These are phyloP conservation scores for Siderastrea radians DNA, from an alignment of 92 coral and sea anemone genomes.

Conservation along the genomic window DNA sequence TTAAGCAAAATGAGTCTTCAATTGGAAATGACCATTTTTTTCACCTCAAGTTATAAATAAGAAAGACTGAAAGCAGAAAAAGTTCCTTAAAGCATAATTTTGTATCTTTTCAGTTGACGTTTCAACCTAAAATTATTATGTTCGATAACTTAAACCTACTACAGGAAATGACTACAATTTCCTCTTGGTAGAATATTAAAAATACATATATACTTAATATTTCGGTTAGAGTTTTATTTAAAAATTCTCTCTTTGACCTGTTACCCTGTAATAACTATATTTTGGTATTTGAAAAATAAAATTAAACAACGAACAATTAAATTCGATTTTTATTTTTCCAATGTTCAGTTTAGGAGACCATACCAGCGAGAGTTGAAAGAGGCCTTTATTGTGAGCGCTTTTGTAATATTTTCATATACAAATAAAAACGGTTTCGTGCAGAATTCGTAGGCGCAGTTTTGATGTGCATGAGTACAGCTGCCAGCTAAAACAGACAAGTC, in stretches of 20 bases:
- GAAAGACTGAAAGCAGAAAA: neutral
- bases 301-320: neutral
- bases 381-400: neutral
- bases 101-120: neutral
- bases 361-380: neutral
- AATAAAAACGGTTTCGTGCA: constrained; percentile 28
- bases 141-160: too few relatives aligned
- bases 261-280: neutral
- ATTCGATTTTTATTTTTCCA: neutral
- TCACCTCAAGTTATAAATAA: neutral
- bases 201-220: neutral
- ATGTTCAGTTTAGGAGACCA: neutral
- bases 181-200: neutral
- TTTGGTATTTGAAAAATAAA: constrained; percentile 17
- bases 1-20: too few relatives aligned
- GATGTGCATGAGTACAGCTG: constrained; percentile 36
- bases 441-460: constrained; percentile 10
- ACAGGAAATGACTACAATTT: neutral
- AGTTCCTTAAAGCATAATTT: neutral
- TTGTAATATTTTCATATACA: constrained; percentile 8
- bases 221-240: neutral
- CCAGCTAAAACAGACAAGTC: constrained; percentile 32
- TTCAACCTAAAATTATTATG: neutral
- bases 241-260: neutral
- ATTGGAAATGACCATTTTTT: neutral